phyloP scores from a whole-genome alignment of 2,797 vertebrate species.

The Neostethus bicornis region DNA sequence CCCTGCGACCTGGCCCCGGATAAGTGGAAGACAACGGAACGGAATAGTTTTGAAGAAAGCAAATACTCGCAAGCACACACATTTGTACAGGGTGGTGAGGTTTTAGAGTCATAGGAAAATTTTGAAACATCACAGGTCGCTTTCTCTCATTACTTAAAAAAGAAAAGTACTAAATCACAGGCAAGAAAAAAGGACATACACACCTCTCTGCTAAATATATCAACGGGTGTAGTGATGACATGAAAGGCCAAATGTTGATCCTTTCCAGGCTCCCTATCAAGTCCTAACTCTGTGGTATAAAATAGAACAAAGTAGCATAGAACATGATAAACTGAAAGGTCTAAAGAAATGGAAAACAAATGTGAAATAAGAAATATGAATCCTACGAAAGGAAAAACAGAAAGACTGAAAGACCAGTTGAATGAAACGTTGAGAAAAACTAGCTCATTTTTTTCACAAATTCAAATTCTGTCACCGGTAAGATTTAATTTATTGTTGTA shows the following conservation, averaged over 20 bases:
- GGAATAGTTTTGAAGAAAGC: too few relatives aligned
- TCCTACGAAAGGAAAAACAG: constrained; percentile 1
- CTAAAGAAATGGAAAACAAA: constrained; percentile 14
- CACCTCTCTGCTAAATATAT: not conserved
- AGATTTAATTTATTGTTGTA: constrained; percentile 74
- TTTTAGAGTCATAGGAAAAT: too few relatives aligned
- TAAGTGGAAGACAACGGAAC: too few relatives aligned
- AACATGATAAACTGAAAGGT: constrained; percentile 33
- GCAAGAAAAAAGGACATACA: constrained; percentile 20
- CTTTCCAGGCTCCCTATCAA: constrained; percentile 50
- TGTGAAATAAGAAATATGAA: constrained; percentile 23
- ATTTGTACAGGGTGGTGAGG: too few relatives aligned
- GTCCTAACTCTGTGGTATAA: constrained; percentile 16
- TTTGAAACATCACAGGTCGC: constrained; percentile 70
- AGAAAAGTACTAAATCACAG: constrained; percentile 24
- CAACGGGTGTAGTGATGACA: constrained; percentile 12
- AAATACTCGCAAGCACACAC: too few relatives aligned
- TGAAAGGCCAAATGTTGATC: constrained; percentile 42
- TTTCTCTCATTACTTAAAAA: constrained; percentile 51
- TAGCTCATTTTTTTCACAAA: constrained; percentile 60
- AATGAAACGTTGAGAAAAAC: constrained; percentile 46
- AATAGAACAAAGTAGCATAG: constrained; percentile 37
- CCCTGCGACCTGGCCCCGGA: too few relatives aligned
- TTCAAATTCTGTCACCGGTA: constrained; percentile 67
- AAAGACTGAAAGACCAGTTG: constrained; percentile 15